phyloP scores from a whole-genome alignment of 2,888 invertebrate genomes.

The Drosophila kambysellisi region DNA sequence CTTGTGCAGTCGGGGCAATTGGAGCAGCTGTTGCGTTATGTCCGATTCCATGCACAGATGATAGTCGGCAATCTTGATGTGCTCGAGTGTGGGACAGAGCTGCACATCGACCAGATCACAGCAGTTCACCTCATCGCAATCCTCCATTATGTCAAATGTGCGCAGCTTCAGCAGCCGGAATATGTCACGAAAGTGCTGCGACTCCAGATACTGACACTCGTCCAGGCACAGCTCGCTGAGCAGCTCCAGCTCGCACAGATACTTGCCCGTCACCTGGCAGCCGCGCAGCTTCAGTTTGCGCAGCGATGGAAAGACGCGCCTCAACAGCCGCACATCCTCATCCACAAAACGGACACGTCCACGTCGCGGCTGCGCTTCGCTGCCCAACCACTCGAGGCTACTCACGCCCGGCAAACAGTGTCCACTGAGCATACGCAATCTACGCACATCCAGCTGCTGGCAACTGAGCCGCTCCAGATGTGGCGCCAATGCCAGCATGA shows the following conservation, averaged over 20 bases:
- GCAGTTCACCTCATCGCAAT: conserved; percentile 80
- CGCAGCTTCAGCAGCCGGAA: conserved; percentile 66
- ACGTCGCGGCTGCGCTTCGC: conserved; percentile 23
- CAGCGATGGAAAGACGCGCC: conserved; percentile 66
- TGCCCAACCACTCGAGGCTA: conserved; percentile 61
- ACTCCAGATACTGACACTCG: conserved; percentile 74
- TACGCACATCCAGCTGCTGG: conserved; percentile 57
- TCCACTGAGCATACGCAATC: conserved; percentile 61
- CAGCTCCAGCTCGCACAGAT: conserved; percentile 60
- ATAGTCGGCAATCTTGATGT: conserved; percentile 79
- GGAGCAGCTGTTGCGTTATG: conserved; percentile 67
- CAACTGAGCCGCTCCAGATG: conserved; percentile 66
- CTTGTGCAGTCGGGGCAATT: conserved; percentile 66
- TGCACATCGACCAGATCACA: conserved; percentile 72
- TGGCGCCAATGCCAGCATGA: conserved; percentile 57
- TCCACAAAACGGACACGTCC: conserved; percentile 68
- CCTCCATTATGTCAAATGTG: conserved; percentile 79
- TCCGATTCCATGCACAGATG: conserved; percentile 78
- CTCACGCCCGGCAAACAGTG: conserved; percentile 45
- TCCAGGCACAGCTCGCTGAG: conserved; percentile 66
- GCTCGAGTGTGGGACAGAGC: conserved; percentile 74
- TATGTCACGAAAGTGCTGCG: conserved; percentile 71
- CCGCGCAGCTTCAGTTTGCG: conserved; percentile 61
- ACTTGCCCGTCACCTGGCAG: conserved; percentile 72
- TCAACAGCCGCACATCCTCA: conserved; percentile 71